phyloP scores from a whole-genome alignment of 1,140 invertebrate species.

The Prorops nasuta region DNA sequence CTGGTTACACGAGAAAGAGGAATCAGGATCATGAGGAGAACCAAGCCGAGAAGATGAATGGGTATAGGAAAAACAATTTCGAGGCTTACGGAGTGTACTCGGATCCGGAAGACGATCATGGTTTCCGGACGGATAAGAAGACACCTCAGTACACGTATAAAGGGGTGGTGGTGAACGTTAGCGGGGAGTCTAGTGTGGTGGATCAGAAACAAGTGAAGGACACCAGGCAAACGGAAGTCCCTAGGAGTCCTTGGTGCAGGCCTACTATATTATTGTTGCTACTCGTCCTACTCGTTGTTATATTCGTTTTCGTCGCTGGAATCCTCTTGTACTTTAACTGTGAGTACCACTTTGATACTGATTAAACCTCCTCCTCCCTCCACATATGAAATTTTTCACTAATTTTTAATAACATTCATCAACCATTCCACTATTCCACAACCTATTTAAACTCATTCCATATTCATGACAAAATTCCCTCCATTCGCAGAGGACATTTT shows the following conservation, averaged over 20 bases:
- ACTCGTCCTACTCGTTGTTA: slow-evolving; percentile 57
- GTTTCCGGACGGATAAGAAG: slow-evolving; percentile 52
- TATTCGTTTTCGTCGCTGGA: slow-evolving; percentile 61
- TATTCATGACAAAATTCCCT: too few species aligned
- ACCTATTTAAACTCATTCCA: too few species aligned
- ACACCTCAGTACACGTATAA: slow-evolving; percentile 53
- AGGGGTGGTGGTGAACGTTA: slow-evolving; percentile 58
- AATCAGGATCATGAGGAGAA: slow-evolving; percentile 41
- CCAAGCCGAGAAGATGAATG: slow-evolving; percentile 47
- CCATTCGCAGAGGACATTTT: too few species aligned
- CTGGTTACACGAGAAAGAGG: slow-evolving; percentile 43
- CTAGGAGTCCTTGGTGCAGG: slow-evolving; percentile 54
- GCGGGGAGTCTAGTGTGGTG: slow-evolving; percentile 53
- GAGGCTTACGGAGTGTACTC: slow-evolving; percentile 59
- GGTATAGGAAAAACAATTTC: slow-evolving; percentile 54
- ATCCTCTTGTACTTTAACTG: slow-evolving; percentile 63
- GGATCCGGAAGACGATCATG: slow-evolving; percentile 58
- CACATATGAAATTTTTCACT: too few species aligned
- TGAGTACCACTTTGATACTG: too few species aligned
- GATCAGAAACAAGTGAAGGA: slow-evolving; percentile 48
- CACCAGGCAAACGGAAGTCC: slow-evolving; percentile 34
- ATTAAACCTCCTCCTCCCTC: too few species aligned
- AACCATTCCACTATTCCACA: too few species aligned
- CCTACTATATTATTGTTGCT: slow-evolving; percentile 58
- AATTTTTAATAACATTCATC: too few species aligned